These are phyloP conservation scores for Tetranychus urticae DNA, from an alignment of 1,140 invertebrate genomes.

Conservation along the genomic window DNA sequence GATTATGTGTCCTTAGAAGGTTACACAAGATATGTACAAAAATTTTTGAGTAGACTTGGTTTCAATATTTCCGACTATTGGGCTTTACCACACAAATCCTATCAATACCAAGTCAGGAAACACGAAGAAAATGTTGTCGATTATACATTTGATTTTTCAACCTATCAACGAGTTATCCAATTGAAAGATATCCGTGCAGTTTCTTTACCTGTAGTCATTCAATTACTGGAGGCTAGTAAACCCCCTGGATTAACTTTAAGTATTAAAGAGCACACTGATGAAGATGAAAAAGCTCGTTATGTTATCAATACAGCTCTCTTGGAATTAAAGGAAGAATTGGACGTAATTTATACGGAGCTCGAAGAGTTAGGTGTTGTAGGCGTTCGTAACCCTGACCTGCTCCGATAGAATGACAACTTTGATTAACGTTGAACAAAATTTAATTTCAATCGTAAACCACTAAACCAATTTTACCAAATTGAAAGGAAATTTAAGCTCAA, in stretches of 20 bases:
- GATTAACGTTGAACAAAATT: too few species aligned
- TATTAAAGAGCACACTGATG: conserved; percentile 30
- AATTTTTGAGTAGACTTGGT: background rate
- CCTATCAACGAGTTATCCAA: conserved; percentile 51
- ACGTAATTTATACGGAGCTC: background rate
- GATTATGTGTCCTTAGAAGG: conserved; percentile 5
- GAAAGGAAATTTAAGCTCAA: too few species aligned
- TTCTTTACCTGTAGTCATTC: conserved; percentile 33
- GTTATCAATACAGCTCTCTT: conserved; percentile 49
- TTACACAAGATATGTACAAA: conserved; percentile 3
- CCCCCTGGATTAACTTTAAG: conserved; percentile 44
- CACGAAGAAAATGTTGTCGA: background rate
- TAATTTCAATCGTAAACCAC: too few species aligned
- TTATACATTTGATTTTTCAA: conserved; percentile 41
- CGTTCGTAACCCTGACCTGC: too few species aligned
- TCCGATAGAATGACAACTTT: too few species aligned
- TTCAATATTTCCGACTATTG: conserved; percentile 1
- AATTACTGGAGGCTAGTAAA: conserved; percentile 37
- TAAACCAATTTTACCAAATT: too few species aligned
- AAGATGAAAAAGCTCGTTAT: conserved; percentile 35
- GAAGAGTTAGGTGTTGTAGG: too few species aligned
- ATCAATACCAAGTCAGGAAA: background rate
- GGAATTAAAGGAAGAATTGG: conserved; percentile 35
- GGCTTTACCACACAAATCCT: background rate
- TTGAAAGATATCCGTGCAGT: conserved; percentile 31